Percentiles rank a stretch among this genome's conserved stretches.
Evolutionary conservation across 2,888 invertebrate genomes (phyloP).

Genomic region (Rotaria socialis): DNA sequence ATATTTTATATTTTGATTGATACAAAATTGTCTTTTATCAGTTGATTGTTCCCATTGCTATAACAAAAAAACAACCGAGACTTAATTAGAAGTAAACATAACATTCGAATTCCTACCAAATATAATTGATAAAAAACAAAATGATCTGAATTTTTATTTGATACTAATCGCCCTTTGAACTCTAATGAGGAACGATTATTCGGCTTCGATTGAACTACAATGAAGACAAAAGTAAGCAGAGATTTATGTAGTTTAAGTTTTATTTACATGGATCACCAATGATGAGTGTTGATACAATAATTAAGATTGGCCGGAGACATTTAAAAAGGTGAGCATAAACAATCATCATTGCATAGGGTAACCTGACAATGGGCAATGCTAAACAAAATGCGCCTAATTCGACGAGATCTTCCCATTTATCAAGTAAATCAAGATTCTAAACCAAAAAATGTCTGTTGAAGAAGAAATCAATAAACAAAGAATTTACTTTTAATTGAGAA

Average conservation of each 20-base stretch:
- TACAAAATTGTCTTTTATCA: constrained; percentile 3
- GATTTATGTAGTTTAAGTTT: no score
- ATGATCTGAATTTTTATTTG: constrained; percentile 16
- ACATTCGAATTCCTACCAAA: not conserved
- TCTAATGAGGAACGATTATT: not conserved
- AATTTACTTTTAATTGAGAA: not conserved
- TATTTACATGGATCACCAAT: constrained; percentile 19
- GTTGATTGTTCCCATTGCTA: not conserved
- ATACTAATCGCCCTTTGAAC: not conserved
- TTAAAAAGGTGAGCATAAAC: constrained; percentile 27
- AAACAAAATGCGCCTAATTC: constrained; percentile 14
- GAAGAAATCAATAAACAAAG: not conserved
- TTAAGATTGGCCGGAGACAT: constrained; percentile 16
- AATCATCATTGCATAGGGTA: constrained; percentile 20
- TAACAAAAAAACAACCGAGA: not conserved
- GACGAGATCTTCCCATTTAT: constrained; percentile 31
- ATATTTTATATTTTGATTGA: not conserved
- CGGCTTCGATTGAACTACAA: not conserved
- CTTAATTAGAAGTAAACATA: not conserved
- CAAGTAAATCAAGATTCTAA: constrained; percentile 20
- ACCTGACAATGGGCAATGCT: not conserved
- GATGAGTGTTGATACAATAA: not conserved
- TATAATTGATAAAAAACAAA: constrained; percentile 2
- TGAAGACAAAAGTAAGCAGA: not conserved
- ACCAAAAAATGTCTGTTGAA: not conserved